Base-by-base conservation (phyloP, 2,888 invertebrate species). In the Siphlonurus alternatus region DNA sequence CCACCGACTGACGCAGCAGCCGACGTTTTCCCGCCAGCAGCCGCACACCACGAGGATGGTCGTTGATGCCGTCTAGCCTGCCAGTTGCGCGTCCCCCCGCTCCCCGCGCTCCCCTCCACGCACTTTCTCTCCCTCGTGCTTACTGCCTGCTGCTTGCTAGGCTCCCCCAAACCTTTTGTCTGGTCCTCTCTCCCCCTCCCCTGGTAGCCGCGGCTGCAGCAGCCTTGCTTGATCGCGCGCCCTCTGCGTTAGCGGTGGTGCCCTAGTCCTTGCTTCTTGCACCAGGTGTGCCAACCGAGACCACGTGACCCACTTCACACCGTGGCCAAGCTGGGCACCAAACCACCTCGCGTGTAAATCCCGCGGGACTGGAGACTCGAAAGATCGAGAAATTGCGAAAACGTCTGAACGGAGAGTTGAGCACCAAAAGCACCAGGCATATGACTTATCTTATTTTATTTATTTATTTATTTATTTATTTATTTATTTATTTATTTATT, bases 241-340 rank as follows among this genome's bases (percentile, higher is more conserved):
- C 15, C 38, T n/a, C n/a, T n/a, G n/a, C n/a, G n/a, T n/a, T n/a
- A n/a, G n/a, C n/a, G 38, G 7, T 38, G 38, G 38, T 38, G 38
- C 38, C 38, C 38, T 38, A 38, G 38, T 38, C 38, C 38, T 38
- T 15, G 5, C 38, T 38, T 15, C 38, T 38, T 38, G 38, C 7
- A 5, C 15, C 38, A 38, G 7, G 5, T 38, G 15, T 15, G 38
- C 64, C 59, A 62, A 23, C 67, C 23, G 59, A 25, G 61, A 63
- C 67, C 65, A 63, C 66, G 61, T 64, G 65, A 65, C 66, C 65
- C 63, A n/a, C n/a, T n/a, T n/a, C n/a, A n/a, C n/a, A n/a, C n/a
- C n/a, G n/a, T n/a, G n/a, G n/a, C n/a, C n/a, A n/a, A n/a, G n/a
- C n/a, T n/a, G n/a, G n/a, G n/a, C n/a, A n/a, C n/a, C n/a, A n/a